Evolutionary conservation across 2,888 invertebrate species (phyloP).

Genomic region (Leucophora obtusa): DNA sequence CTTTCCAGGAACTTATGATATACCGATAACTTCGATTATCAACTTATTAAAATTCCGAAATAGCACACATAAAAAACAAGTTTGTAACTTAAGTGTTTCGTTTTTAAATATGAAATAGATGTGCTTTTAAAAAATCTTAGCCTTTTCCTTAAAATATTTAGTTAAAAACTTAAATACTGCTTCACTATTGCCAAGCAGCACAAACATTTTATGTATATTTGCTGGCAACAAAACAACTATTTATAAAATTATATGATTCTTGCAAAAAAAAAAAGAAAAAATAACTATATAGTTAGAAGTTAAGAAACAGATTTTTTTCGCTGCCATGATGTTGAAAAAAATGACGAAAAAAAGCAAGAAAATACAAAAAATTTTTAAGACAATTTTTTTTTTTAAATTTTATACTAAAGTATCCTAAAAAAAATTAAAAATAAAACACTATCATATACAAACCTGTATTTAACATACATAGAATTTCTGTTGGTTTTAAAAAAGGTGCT

Average conservation of each 20-base stretch:
- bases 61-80: too few relatives aligned
- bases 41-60: too few relatives aligned
- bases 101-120: not conserved
- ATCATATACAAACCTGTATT: constrained; percentile 58
- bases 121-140: not conserved
- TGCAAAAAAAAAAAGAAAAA: constrained; percentile 6
- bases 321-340: constrained; percentile 33
- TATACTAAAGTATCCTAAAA: constrained; percentile 47
- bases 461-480: constrained; percentile 56
- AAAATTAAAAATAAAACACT: constrained; percentile 20
- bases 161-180: constrained; percentile 27
- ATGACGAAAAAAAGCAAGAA: constrained; percentile 29
- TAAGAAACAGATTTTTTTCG: constrained; percentile 20
- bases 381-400: constrained; percentile 13
- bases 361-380: constrained; percentile 36
- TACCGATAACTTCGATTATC: too few relatives aligned
- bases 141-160: not conserved
- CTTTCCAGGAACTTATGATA: too few relatives aligned
- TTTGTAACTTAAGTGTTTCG: constrained; percentile 19
- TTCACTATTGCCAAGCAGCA: constrained; percentile 40
- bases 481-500: constrained; percentile 50
- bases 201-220: constrained; percentile 29
- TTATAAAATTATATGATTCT: constrained; percentile 46
- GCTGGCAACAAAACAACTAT: constrained; percentile 20
- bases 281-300: constrained; percentile 46